Evolutionary conservation across 2,113 vertebrate species (phyloP), one percentile per base, ranked within the genome.

Genomic region (Ictalurus furcatus): DNA sequence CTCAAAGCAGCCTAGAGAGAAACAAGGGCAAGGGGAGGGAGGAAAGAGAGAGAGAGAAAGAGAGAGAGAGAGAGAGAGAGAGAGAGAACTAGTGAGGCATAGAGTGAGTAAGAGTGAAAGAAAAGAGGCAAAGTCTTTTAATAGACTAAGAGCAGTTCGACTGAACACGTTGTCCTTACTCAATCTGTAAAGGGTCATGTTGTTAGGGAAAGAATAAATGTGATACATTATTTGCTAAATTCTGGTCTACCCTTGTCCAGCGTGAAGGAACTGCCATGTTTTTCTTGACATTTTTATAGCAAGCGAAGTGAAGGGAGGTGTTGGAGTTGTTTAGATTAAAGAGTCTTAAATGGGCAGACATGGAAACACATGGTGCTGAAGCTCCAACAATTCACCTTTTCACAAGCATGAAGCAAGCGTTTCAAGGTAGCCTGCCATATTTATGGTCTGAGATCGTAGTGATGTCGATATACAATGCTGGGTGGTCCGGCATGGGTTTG

Each of bases 391-490:
- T 61, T 90, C 84, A 87, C 79, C 85, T 88, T 86, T 78, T 71
- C 84, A 90, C 79, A 56, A 87, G 58, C 79, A 30, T 30, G 40
- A 48, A 74, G 84, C 37, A 59, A 63, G n/a, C 85, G 82, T 74
- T 76, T 86, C 87, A 59, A 78, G 7, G 65, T 88, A 30, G 37
- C 56, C 80, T 86, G 59, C 85, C 52, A 25, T 87, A 89, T 90
- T 90, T 90, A 84, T 87, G 90, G 76, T 44, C 90, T 58, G 80
- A 89, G 86, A 67, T 89, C 40, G 81, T 78, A 80, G 88, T 28
- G 30, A 79, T 91, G 86, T 78, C 84, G 63, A 85, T 92, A 90
- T 89, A 89, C 90, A 89, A 76, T 89, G 79, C 90, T 89, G 92
- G 92, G 90, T 92, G 90, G 92, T 92, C 90, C 85, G 71, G 44